Evolutionary conservation across 2,797 vertebrate genomes (phyloP), one percentile per base, ranked within the genome.

Genomic region (Urosaurus nigricauda): DNA sequence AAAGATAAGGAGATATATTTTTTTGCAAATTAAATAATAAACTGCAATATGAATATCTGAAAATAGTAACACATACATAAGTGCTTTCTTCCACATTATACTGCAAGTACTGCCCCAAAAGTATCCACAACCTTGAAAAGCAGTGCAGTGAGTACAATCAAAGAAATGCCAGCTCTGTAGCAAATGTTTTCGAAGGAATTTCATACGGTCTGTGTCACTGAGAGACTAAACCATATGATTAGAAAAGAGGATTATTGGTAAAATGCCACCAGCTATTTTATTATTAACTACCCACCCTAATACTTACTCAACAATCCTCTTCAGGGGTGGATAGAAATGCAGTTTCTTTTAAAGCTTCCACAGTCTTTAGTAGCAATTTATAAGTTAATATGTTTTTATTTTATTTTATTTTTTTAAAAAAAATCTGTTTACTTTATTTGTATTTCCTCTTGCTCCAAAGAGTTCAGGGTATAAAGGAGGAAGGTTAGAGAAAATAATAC

Each of bases 131-230:
- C 0, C 19, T 8, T 0, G 0, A 60, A 94, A 86, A 53, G 90
- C 16, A 17, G 91, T 8, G 2, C 8, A 91, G 86, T 17, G 2
- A 84, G 9, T 4, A 81, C 88, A 88, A 84, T 88, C 90, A 89
- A 93, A 87, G 37, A 86, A 92, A 91, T 83, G 21, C 32, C 88
- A 91, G 79, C 70, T 51, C 8, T 40, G 60, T 71, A 91, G 78
- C 0, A 2, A 19, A 43, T 40, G 80, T 88, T 93, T 93, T 87
- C 87, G 91, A 77, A 88, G 84, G 90, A 85, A 84, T 65, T 80
- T 14, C 89, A 3, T 19, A 70, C 1, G 88, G 2, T 84, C 32
- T 71, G 68, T 87, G 16, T 79, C 91, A 87, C 2, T 79, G 11
- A 7, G 92, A 74, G 56, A 70, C 40, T 26, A 92, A 93, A 35